Evolutionary conservation across 2,797 vertebrate species (phyloP).

Genomic region (Hapalemur alaotrensis): DNA sequence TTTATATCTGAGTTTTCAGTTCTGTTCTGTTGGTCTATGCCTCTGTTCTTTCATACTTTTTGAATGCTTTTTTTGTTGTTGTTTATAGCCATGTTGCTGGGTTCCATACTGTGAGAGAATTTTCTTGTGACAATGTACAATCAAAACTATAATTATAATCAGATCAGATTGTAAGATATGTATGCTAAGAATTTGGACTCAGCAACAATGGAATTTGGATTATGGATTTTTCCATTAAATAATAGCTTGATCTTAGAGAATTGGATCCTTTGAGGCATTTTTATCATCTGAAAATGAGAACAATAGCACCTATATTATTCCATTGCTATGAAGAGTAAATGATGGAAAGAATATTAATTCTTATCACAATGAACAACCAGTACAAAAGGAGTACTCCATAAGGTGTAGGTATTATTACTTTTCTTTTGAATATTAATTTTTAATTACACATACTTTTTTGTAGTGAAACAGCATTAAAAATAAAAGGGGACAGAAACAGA

Average conservation of each 20-base stretch:
- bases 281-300: neutral
- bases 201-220: neutral
- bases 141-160: neutral
- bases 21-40: too few species aligned
- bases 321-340: neutral
- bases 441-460: neutral
- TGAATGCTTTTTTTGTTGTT: neutral
- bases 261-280: neutral
- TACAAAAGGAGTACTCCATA: neutral
- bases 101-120: neutral
- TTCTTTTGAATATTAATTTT: neutral
- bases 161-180: neutral
- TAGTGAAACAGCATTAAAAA: neutral
- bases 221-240: neutral
- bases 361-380: neutral
- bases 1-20: too few species aligned
- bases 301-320: too few species aligned
- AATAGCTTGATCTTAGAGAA: neutral
- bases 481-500: neutral
- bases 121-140: neutral
- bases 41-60: neutral
- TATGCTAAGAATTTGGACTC: neutral
- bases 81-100: neutral
- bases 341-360: neutral
- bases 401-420: neutral